phyloP scores from a whole-genome alignment of 2,797 vertebrate genomes.

The Falco columbarius region DNA sequence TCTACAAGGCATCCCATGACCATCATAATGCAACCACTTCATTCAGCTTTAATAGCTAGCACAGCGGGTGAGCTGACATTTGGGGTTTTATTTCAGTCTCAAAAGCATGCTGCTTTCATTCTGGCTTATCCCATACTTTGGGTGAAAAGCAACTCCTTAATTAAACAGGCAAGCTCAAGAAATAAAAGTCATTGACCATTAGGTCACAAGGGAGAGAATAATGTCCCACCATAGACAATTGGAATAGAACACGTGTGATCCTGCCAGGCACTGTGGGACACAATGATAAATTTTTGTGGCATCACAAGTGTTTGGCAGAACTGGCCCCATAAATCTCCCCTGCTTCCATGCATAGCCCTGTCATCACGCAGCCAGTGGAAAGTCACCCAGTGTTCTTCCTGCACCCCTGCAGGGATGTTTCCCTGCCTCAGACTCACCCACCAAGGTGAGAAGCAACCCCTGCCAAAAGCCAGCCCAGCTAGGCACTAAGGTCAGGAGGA shows the following conservation, averaged over 20 bases:
- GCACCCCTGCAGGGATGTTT: neutral
- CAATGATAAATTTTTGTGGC: slow-evolving; percentile 23
- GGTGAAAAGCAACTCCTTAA: slow-evolving; percentile 39
- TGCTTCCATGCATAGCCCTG: slow-evolving; percentile 3
- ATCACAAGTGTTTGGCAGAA: slow-evolving; percentile 54
- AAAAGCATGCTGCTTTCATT: slow-evolving; percentile 30
- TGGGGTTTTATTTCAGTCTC: slow-evolving; percentile 23
- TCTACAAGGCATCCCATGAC: slow-evolving; percentile 1
- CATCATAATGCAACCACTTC: slow-evolving; percentile 39
- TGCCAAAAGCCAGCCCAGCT: neutral
- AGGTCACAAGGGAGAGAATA: slow-evolving; percentile 45
- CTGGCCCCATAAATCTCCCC: slow-evolving; percentile 20
- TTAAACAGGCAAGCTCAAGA: slow-evolving; percentile 42
- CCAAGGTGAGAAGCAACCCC: neutral
- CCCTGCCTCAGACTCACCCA: neutral
- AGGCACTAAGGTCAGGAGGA: neutral
- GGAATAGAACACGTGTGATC: slow-evolving; percentile 23
- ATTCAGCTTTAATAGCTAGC: slow-evolving; percentile 12
- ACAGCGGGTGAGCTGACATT: slow-evolving; percentile 17
- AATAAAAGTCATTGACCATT: slow-evolving; percentile 57
- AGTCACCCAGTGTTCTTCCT: neutral
- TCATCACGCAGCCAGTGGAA: neutral
- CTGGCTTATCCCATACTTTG: slow-evolving; percentile 6
- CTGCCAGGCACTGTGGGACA: slow-evolving; percentile 46
- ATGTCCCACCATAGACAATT: slow-evolving; percentile 28